Base-by-base conservation (phyloP, 2,113 vertebrate genomes). In the Rhinolophus sinicus region DNA sequence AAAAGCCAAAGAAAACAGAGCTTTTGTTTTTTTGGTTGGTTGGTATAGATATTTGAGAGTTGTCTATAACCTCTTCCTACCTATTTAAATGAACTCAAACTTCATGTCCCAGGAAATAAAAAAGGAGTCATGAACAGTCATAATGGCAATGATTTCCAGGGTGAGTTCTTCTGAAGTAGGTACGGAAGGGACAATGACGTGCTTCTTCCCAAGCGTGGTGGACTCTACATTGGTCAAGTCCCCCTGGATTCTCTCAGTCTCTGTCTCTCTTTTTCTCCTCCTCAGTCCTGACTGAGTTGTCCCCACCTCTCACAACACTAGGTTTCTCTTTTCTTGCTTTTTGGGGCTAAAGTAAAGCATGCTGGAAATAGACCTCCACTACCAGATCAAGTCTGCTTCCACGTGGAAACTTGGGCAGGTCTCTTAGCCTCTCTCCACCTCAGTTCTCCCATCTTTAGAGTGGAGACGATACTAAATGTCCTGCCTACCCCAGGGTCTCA, bases 151-250 rank as follows among this genome's bases (percentile, higher is more conserved):
- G 2, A n/a, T 44, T 13, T 64, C 35, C 28, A 69, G 30, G 9
- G 15, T 16, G 8, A n/a, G 40, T 33, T 85, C 30, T 87, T 35
- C 82, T 40, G 54, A 82, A 21, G 52, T 15, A 5, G 10, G 47
- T 2, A 0, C 8, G 18, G 35, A 44, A 50, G 18, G 83, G 10
- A 38, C 4, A 40, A 35, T 10, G 6, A 15, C 28, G 2, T 11
- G 13, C 28, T 56, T 12, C 2, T 60, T 30, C 21, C 8, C 38
- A 30, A 3, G 24, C 47, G 54, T 16, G 47, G 67, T 44, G 54
- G 60, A 24, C 6, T 19, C 54, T 9, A 52, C 9, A 64, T 10
- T 5, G 19, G 15, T 30, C 54, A 9, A 10, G 8, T 67, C 15
- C 8, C 50, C 15, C 54, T 4, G 28, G 40, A 8, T 11, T 72